Conservation (phyloP, 2,113 vertebrate genomes). For the Sturnus vulgaris region DNA sequence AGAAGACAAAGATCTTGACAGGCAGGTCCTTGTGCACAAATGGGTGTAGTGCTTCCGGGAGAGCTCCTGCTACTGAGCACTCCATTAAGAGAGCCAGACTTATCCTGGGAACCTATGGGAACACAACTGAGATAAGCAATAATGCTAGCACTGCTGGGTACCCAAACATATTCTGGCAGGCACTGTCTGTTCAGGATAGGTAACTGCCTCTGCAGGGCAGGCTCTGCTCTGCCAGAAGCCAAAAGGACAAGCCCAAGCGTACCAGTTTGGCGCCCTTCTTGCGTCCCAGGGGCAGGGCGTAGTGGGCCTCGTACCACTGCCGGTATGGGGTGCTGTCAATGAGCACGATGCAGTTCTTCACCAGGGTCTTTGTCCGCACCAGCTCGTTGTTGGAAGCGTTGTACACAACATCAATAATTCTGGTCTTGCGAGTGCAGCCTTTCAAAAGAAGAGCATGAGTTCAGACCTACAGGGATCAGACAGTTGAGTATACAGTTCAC, state of each 20-base stretch:
- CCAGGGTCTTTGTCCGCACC: conserved; percentile 96
- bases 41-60: fast-evolving
- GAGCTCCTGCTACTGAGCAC: not conserved
- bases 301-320: conserved; percentile 98
- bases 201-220: not conserved
- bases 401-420: conserved; percentile 98
- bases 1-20: conserved; percentile 67
- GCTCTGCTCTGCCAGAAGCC: not conserved
- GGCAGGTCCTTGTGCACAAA: not conserved
- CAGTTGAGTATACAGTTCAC: not conserved
- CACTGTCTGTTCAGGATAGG: fast-evolving
- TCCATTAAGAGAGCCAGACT: not conserved
- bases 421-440: conserved; percentile 98
- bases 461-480: not conserved
- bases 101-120: not conserved
- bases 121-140: fast-evolving
- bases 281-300: conserved; percentile 90
- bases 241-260: not conserved
- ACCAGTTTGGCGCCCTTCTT: conserved; percentile 99
- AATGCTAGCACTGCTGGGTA: no score
- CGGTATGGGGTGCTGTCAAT: conserved; percentile 93
- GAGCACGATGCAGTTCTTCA: conserved; percentile 96
- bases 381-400: conserved; percentile 98
- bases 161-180: not conserved
- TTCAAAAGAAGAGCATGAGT: not conserved